Conservation (phyloP, 2,797 vertebrate species). For the Schizothorax lantsangensis region DNA sequence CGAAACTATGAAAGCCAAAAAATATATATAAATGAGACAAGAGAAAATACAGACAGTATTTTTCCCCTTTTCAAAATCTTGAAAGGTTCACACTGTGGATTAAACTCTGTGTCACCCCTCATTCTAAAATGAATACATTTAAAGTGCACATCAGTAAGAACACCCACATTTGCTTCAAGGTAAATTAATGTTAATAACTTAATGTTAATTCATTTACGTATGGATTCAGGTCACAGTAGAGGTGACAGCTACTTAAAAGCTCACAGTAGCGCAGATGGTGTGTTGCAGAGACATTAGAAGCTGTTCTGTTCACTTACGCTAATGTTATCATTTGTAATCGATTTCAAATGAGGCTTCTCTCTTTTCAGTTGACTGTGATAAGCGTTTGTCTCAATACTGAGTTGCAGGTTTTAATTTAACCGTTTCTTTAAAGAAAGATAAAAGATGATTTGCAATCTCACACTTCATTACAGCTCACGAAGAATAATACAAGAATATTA, state of each 20-base stretch:
- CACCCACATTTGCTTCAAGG: slow-evolving; percentile 22
- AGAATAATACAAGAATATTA: slow-evolving; percentile 2
- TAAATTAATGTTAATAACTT: slow-evolving; percentile 26
- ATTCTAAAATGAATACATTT: slow-evolving; percentile 20
- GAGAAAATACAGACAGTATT: neutral
- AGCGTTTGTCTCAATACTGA: neutral
- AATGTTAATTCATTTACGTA: slow-evolving; percentile 22
- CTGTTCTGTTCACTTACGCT: slow-evolving; percentile 1
- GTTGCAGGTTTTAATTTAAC: slow-evolving; percentile 16
- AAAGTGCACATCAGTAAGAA: neutral
- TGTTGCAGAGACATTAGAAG: neutral
- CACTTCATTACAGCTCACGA: slow-evolving; percentile 20
- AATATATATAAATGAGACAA: neutral
- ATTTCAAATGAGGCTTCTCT: slow-evolving; percentile 20
- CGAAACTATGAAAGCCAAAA: neutral
- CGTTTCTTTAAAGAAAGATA: slow-evolving; percentile 11
- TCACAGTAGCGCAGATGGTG: neutral
- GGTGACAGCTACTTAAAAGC: slow-evolving; percentile 30
- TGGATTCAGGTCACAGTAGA: slow-evolving; percentile 23
- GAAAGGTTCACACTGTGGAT: neutral
- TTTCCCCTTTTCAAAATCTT: neutral
- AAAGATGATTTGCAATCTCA: slow-evolving; percentile 23
- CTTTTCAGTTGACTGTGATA: slow-evolving; percentile 22
- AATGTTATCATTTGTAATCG: slow-evolving; percentile 29
- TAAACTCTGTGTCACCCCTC: slow-evolving; percentile 14